A percentile compares a stretch with the other conserved stretches of the same genome.
phyloP scores from a whole-genome alignment of 2,888 invertebrate genomes.

The Eristalinus sepulchralis region DNA sequence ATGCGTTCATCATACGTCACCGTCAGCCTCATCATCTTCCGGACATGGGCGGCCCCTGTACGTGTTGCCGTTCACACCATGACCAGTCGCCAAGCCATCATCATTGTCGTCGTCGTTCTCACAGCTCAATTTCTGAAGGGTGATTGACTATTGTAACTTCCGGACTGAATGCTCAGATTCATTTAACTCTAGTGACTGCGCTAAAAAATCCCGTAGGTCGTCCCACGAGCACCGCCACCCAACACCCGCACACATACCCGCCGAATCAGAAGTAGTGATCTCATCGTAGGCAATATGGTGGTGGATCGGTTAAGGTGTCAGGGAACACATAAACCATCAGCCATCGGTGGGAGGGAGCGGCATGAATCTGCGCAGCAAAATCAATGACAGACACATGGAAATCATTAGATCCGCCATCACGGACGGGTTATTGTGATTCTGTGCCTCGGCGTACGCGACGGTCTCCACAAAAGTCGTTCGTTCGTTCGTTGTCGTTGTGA shows the following conservation, averaged over 20 bases:
- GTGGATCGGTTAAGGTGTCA: slow-evolving; percentile 29
- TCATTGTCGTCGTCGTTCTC: slow-evolving; percentile 21
- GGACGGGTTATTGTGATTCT: slow-evolving; percentile 38
- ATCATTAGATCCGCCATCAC: slow-evolving; percentile 22
- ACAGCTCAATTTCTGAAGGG: slow-evolving; percentile 52
- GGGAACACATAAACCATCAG: slow-evolving; percentile 9
- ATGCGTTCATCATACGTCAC: slow-evolving; percentile 18
- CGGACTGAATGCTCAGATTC: slow-evolving; percentile 49
- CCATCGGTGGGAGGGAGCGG: neutral
- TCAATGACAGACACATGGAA: slow-evolving; percentile 27
- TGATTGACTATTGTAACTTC: slow-evolving; percentile 54
- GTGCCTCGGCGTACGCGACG: neutral
- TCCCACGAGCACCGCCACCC: slow-evolving; percentile 10
- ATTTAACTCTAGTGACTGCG: slow-evolving; percentile 40
- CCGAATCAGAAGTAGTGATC: slow-evolving; percentile 19
- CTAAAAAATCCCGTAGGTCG: slow-evolving; percentile 8
- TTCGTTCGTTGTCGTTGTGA: neutral
- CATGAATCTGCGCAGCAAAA: slow-evolving; percentile 24
- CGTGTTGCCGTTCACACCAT: slow-evolving; percentile 23
- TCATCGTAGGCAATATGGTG: neutral
- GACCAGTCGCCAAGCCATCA: neutral
- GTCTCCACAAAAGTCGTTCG: neutral
- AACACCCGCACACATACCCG: neutral
- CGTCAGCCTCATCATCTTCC: slow-evolving; percentile 4
- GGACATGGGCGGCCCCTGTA: slow-evolving; percentile 10